Evolutionary conservation across 2,888 invertebrate genomes (phyloP).

Genomic region (Apotomis betuletana): DNA sequence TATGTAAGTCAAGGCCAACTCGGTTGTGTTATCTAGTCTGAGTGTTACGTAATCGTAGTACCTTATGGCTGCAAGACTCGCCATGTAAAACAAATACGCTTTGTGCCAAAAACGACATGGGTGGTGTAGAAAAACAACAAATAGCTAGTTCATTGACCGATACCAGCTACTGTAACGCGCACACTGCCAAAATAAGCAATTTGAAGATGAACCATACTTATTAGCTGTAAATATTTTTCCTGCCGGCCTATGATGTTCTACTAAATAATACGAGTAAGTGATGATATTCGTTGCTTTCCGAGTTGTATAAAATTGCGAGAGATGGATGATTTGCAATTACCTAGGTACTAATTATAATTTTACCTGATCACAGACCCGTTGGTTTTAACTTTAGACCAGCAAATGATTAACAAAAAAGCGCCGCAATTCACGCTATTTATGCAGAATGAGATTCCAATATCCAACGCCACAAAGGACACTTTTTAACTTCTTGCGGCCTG

Average conservation of each 20-base stretch:
- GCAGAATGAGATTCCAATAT: too few species aligned
- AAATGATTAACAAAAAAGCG: too few species aligned
- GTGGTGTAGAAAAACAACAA: conserved; percentile 78
- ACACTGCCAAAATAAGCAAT: conserved; percentile 78
- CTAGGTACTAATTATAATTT: too few species aligned
- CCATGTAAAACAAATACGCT: conserved; percentile 78
- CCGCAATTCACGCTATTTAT: too few species aligned
- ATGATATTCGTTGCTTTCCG: too few species aligned
- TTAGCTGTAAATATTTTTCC: not conserved
- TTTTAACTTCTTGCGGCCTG: too few species aligned
- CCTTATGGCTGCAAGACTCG: conserved; percentile 68
- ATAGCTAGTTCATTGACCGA: conserved; percentile 73
- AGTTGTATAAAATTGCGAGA: too few species aligned
- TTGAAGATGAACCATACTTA: conserved; percentile 44
- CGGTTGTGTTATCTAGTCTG: conserved; percentile 22
- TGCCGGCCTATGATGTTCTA: not conserved
- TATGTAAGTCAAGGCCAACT: conserved; percentile 53
- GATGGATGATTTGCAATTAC: too few species aligned
- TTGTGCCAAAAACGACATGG: conserved; percentile 79
- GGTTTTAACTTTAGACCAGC: too few species aligned
- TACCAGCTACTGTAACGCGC: conserved; percentile 49
- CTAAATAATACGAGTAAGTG: too few species aligned
- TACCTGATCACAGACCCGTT: too few species aligned
- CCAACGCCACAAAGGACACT: too few species aligned
- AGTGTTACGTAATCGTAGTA: conserved; percentile 62